Conservation (phyloP, 2,113 vertebrate species). For the Morone saxatilis region DNA sequence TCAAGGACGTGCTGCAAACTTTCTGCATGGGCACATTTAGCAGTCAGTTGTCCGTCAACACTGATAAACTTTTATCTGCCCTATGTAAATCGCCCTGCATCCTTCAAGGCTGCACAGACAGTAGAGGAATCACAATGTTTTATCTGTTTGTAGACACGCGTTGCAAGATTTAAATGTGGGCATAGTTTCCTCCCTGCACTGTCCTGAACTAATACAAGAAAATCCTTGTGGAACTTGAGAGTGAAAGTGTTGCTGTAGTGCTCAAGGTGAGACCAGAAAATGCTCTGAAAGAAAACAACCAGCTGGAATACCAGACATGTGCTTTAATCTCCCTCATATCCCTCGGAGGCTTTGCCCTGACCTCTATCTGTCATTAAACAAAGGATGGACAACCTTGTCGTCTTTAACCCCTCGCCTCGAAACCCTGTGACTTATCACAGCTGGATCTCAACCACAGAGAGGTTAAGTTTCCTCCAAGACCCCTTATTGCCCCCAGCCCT, state of each 20-base stretch:
- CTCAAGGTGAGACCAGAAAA: conserved; percentile 15
- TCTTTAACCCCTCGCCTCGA: neutral
- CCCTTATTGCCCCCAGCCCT: neutral
- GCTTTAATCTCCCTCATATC: conserved; percentile 19
- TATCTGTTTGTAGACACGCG: conserved; percentile 12
- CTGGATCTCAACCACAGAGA: conserved; percentile 38
- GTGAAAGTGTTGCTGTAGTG: neutral
- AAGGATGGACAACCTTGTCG: neutral
- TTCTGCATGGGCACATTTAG: neutral
- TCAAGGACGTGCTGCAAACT: conserved; percentile 14
- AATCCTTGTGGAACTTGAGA: conserved; percentile 5
- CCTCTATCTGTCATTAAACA: conserved; percentile 48
- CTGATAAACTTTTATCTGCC: conserved; percentile 54
- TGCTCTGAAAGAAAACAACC: conserved; percentile 6
- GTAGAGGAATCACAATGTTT: conserved; percentile 7
- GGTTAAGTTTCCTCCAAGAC: conserved; percentile 44
- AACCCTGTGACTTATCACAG: conserved; percentile 21
- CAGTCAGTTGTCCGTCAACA: conserved; percentile 21
- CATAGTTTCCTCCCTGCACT: neutral
- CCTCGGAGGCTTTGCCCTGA: conserved; percentile 36
- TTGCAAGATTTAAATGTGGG: neutral
- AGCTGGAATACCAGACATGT: conserved; percentile 24
- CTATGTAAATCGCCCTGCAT: conserved; percentile 27
- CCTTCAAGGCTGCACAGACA: conserved; percentile 34
- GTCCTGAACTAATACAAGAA: neutral